Conservation (phyloP, 2,113 vertebrate genomes). For the Rhinichthys klamathensis region DNA sequence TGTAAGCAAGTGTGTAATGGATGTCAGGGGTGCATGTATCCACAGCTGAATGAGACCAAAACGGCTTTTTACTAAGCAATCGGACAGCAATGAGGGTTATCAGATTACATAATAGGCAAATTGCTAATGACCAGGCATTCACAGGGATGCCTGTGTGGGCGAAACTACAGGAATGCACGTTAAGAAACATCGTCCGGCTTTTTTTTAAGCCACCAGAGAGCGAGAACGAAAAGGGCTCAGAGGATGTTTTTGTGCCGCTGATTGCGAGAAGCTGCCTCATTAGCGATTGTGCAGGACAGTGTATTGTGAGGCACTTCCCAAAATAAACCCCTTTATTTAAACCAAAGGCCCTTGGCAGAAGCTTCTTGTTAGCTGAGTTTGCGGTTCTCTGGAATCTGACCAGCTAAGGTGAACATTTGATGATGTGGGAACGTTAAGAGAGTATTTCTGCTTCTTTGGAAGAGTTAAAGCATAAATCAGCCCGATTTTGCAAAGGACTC, state of each 20-base stretch:
- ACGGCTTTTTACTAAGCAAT: slow-evolving; percentile 4
- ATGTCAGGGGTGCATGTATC: slow-evolving; percentile 14
- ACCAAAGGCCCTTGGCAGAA: slow-evolving; percentile 85
- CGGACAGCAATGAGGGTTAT: slow-evolving; percentile 7
- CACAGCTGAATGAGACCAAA: slow-evolving; percentile 31
- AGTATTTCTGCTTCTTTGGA: neutral
- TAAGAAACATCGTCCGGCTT: neutral
- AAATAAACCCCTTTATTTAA: slow-evolving; percentile 88
- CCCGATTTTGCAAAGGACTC: neutral
- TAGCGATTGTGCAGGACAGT: slow-evolving; percentile 84
- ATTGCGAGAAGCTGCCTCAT: slow-evolving; percentile 82
- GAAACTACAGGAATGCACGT: neutral
- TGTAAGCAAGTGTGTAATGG: slow-evolving; percentile 40
- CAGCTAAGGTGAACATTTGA: slow-evolving; percentile 8
- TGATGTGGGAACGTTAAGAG: neutral
- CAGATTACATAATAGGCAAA: slow-evolving; percentile 37
- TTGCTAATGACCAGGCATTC: neutral
- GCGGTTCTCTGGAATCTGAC: slow-evolving; percentile 27
- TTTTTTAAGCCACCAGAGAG: slow-evolving; percentile 63
- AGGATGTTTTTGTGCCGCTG: slow-evolving; percentile 81
- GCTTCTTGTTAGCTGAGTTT: slow-evolving; percentile 80
- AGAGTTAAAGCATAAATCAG: neutral
- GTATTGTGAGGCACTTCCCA: slow-evolving; percentile 89
- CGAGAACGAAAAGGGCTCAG: slow-evolving; percentile 63
- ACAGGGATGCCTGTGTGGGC: neutral